Base-by-base conservation (phyloP, 1,140 invertebrate species). In the Globodera rostochiensis region DNA sequence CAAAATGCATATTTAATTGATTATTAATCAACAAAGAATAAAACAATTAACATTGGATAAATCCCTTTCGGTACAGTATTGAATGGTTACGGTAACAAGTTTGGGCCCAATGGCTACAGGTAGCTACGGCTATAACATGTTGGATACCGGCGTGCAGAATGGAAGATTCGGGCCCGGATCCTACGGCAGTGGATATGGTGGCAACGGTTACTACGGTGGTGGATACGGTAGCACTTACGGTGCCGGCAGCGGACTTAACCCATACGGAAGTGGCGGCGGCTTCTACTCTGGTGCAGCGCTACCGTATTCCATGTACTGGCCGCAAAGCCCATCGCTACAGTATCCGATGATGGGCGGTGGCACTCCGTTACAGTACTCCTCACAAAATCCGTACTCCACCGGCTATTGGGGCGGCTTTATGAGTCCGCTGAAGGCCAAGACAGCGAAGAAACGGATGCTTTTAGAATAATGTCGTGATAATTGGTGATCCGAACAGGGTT, bases 331-430 rank as follows among this genome's bases (percentile, higher is more conserved):
- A 19, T 4, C 57, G 19, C 57, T 64, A 64, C 57, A 64, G 57
- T 64, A 71, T 21, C 69, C 69, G 36, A 71, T 69, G 67, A 69
- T 71, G 69, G 69, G 69, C 69, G 46, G 69, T 3, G 46, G 25
- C 25, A 13, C 25, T 19, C 69, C 11, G 36, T 11, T 71, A 71
- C 69, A 13, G 69, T 47, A 47, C 36, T 47, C 8, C 46, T 36
- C 46, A 71, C 69, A 47, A 21, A 36, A 71, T 47, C 69, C 36
- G 1, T 47, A 71, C 36, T 71, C 25, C 13, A 47, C 36, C 69
- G 69, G 36, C 69, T 71, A 71, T 71, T 36, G 69, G 46, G 69
- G 46, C 13, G 69, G 36, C 25, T 71, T 47, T 45, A n/a, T 71
- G 36, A 64, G 57, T 15, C 57, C 57, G 57, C 19, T 64, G 25